Percentiles rank a stretch among this genome's conserved stretches.
Evolutionary conservation across 2,113 vertebrate species (phyloP).

Genomic region (Eretmochelys imbricata): DNA sequence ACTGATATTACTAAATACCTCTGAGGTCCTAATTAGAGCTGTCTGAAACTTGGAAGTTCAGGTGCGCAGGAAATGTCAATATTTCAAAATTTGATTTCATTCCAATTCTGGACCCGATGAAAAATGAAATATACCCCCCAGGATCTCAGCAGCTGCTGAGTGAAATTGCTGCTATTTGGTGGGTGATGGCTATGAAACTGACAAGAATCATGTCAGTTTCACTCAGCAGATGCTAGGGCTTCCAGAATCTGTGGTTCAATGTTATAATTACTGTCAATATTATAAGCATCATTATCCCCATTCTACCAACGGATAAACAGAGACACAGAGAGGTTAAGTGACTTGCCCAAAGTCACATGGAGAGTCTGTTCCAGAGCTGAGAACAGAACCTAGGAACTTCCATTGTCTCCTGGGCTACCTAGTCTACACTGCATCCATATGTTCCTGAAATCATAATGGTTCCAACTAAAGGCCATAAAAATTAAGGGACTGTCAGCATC

Average conservation of each 20-base stretch:
- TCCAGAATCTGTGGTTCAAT: background rate
- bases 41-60: background rate
- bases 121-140: background rate
- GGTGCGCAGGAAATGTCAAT: background rate
- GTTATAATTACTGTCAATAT: rapidly evolving
- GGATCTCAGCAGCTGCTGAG: background rate
- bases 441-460: background rate
- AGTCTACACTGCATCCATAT: background rate
- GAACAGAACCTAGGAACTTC: background rate
- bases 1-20: background rate
- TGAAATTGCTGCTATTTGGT: background rate
- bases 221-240: background rate
- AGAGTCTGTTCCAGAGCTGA: background rate
- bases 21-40: background rate
- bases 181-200: background rate
- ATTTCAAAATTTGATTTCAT: background rate
- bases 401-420: background rate
- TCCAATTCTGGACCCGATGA: background rate
- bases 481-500: background rate
- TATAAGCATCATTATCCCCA: background rate
- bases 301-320: background rate
- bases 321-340: background rate
- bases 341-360: background rate
- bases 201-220: background rate
- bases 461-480: rapidly evolving